Evolutionary conservation across 2,888 invertebrate genomes (phyloP), one percentile per base, ranked within the genome.

Genomic region (Aphodius sticticus): DNA sequence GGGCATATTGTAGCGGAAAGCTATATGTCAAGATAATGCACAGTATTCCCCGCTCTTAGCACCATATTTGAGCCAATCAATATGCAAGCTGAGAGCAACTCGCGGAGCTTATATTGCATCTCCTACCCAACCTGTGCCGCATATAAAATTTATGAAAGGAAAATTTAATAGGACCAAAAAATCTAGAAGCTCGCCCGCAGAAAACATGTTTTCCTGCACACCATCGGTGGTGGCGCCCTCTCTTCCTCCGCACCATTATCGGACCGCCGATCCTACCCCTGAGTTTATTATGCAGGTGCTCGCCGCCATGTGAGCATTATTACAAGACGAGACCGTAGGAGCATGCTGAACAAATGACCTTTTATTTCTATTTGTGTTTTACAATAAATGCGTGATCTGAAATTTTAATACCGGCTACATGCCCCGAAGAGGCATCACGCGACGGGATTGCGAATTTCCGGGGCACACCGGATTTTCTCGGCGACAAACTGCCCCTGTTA

Each of bases 81-180:
- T 84, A 84, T 84, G 82, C 83, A 83, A 78, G 81, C 81, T 81
- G 79, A 81, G 81, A 81, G 81, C 82, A 81, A 53, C 53, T 7
- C 53, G 53, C 81, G 81, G 81, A 82, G 83, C 84, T 85, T 83
- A 84, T 85, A 85, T 85, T 85, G 84, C 83, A 78, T 82, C 83
- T 83, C 82, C 81, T 80, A 81, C 83, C 83, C 82, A 83, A 82
- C 84, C 84, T 81, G 82, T 84, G 82, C 83, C 83, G 85, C 84
- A 85, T 86, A 86, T 86, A 86, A 86, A 86, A 86, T 86, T 86
- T 86, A 86, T 86, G 85, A 85, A 86, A 85, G 83, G 82, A 85
- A 85, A 86, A 84, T 84, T 85, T 83, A 83, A 75, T 78, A 83
- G 83, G 83, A 82, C 83, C 77, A 83, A 83, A 83, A 84, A 83